Evolutionary conservation across 2,113 vertebrate species (phyloP).

Genomic region (Pogona vitticeps): DNA sequence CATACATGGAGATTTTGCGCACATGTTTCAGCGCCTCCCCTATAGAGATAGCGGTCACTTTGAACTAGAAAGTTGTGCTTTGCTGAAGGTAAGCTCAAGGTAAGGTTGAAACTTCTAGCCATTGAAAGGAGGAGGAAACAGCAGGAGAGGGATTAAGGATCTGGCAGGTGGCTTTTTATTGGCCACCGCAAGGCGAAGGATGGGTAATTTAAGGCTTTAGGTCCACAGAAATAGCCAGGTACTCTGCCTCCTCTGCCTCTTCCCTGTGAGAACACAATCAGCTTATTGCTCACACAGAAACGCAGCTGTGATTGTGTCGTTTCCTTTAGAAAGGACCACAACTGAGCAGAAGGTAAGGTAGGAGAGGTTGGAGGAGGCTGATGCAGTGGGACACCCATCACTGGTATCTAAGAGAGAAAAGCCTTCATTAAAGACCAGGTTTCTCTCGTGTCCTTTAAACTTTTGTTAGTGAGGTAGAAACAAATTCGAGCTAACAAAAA

Average conservation of each 20-base stretch:
- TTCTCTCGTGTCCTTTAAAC: neutral
- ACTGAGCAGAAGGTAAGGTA: slow-evolving; percentile 48
- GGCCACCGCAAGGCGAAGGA: neutral
- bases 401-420: neutral
- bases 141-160: slow-evolving; percentile 35
- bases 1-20: neutral
- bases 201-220: slow-evolving; percentile 46
- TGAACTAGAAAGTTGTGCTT: neutral
- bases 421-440: neutral
- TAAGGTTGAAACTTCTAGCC: neutral
- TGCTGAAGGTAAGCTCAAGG: neutral
- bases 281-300: neutral
- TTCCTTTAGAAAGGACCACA: neutral
- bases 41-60: neutral
- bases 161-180: neutral
- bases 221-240: slow-evolving; percentile 44
- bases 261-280: accelerated
- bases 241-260: accelerated
- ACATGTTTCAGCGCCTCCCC: neutral
- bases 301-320: neutral
- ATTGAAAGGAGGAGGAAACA: slow-evolving; percentile 6
- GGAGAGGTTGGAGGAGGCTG: neutral
- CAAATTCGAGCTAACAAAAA: neutral
- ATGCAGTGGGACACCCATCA: neutral
- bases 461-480: accelerated